phyloP scores from a whole-genome alignment of 92 coral and sea anemone species.

The Epizoanthus ramosus region DNA sequence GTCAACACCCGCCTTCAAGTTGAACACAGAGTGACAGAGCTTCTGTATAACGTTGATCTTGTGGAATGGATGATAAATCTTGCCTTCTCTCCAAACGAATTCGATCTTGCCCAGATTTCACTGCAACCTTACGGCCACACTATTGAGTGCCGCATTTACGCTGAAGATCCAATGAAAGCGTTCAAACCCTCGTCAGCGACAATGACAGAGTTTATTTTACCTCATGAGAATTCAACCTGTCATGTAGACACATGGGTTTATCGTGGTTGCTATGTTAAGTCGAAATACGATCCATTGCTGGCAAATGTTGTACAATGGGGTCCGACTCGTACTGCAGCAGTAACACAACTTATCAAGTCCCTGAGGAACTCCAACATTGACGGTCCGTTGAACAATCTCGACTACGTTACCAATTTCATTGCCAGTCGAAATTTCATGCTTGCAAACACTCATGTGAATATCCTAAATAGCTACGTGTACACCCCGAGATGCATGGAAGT shows the following conservation, averaged over 20 bases:
- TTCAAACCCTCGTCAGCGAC: conserved; percentile 58
- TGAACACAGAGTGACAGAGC: conserved; percentile 71
- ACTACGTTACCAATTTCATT: conserved; percentile 49
- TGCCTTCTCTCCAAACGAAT: conserved; percentile 30
- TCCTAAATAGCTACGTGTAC: conserved; percentile 17
- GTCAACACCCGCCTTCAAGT: conserved; percentile 72
- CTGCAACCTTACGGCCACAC: conserved; percentile 59
- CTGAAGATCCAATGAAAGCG: conserved; percentile 55
- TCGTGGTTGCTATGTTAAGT: conserved; percentile 44
- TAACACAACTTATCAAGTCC: conserved; percentile 9
- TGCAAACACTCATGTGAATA: conserved; percentile 40
- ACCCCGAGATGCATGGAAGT: conserved; percentile 44
- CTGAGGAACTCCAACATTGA: conserved; percentile 38
- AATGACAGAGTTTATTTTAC: conserved; percentile 44
- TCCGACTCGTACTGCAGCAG: conserved; percentile 50
- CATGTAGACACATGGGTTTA: conserved; percentile 43
- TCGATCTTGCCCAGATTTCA: background rate
- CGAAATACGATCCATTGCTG: conserved; percentile 61
- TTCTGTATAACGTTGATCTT: conserved; percentile 59
- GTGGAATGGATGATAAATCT: conserved; percentile 66
- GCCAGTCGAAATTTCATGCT: conserved; percentile 35
- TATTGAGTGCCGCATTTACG: conserved; percentile 60
- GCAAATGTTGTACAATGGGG: conserved; percentile 65
- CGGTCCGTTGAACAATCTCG: conserved; percentile 65
- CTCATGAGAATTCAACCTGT: conserved; percentile 7